Percentiles rank a stretch among this genome's conserved stretches.
These are phyloP conservation scores for Cephalopachus bancanus DNA, from an alignment of 2,797 vertebrate species.

Conservation along the genomic window DNA sequence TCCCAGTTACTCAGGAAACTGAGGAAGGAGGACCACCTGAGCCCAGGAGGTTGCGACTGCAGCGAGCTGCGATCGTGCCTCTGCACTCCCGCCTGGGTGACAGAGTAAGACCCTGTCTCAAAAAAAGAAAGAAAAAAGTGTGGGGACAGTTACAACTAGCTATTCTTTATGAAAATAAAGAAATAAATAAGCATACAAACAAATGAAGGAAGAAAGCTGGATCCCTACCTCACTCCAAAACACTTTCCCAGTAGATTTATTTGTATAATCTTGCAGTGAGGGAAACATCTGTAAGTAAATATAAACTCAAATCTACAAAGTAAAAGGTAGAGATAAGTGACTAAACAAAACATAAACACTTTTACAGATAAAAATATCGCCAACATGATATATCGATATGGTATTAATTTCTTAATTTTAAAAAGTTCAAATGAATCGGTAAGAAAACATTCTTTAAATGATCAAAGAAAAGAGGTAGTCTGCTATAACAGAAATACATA, in stretches of 20 bases:
- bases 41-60: background rate
- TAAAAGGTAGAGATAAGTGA: background rate
- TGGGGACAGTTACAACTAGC: background rate
- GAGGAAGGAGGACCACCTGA: background rate
- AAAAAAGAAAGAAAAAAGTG: background rate
- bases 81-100: background rate
- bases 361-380: background rate
- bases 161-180: background rate
- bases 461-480: background rate
- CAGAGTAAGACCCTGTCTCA: background rate
- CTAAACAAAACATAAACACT: conserved; percentile 21
- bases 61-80: background rate
- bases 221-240: background rate
- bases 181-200: too few species aligned
- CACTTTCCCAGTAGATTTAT: background rate
- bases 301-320: background rate
- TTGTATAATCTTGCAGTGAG: background rate
- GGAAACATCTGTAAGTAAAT: conserved; percentile 34
- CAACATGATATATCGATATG: background rate
- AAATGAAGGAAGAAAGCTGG: background rate
- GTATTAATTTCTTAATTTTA: background rate
- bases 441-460: background rate
- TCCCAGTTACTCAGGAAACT: background rate
- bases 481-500: background rate
- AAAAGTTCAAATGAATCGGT: background rate